A percentile compares a stretch with the other conserved stretches of the same genome.
phyloP scores from a whole-genome alignment of 1,140 invertebrate genomes.

The Mya arenaria region DNA sequence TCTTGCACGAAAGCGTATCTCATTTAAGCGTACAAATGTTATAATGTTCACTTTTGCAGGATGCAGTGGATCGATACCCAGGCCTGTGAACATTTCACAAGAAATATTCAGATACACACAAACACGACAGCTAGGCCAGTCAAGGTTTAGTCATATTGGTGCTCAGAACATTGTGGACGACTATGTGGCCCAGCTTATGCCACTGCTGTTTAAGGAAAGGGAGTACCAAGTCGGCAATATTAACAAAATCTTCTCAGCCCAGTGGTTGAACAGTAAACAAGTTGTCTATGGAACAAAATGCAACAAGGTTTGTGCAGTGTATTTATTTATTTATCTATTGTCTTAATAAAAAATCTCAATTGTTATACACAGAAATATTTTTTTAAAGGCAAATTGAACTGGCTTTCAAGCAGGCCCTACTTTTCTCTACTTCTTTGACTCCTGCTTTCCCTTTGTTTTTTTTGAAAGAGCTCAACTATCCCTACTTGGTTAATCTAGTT shows the following conservation, averaged over 20 bases:
- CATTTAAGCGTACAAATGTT: too few species aligned
- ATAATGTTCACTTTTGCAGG: too few species aligned
- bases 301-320: slow-evolving; percentile 89
- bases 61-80: neutral
- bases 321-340: neutral
- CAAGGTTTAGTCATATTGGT: neutral
- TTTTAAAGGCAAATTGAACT: too few species aligned
- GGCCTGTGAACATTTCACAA: slow-evolving; percentile 17
- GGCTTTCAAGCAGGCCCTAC: too few species aligned
- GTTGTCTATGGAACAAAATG: slow-evolving; percentile 98
- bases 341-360: slow-evolving; percentile 5
- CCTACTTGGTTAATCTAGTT: neutral
- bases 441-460: neutral
- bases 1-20: too few species aligned
- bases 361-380: too few species aligned
- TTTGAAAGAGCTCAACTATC: neutral
- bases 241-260: slow-evolving; percentile 97
- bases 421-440: neutral
- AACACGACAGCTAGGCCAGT: slow-evolving; percentile 9
- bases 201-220: slow-evolving; percentile 73
- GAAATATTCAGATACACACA: slow-evolving; percentile 45
- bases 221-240: slow-evolving; percentile 83
- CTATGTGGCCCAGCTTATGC: slow-evolving; percentile 70
- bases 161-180: slow-evolving; percentile 57
- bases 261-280: slow-evolving; percentile 97